Base-by-base conservation (phyloP, 2,888 invertebrate genomes). In the Rhorus exstirpatorius region DNA sequence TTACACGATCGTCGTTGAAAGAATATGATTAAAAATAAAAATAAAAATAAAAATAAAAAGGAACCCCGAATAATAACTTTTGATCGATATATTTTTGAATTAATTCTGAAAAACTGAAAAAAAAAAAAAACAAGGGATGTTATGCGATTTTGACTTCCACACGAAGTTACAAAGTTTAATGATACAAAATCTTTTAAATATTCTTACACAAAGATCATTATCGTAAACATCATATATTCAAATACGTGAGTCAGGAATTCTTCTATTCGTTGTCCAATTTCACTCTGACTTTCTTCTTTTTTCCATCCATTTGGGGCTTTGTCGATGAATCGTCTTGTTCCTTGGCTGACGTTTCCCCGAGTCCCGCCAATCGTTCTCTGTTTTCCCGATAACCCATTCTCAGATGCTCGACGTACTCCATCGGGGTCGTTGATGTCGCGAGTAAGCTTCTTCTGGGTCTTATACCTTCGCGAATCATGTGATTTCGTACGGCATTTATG, bases 271-370 rank as follows among this genome's bases (percentile, higher is more conserved):
- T 77, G 61, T 77, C 60, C 72, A 80, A 41, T 61, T 81, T 31
- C 1, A 80, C 81, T 49, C 77, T 19, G 19, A 80, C 83, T 72
- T 83, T 77, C 46, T 77, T 83, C 46, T 77, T 81, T 24, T 72
- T 65, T 21, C 8, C 53, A 4, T 35, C 44, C 19, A 24, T 81
- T 10, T 8, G 12, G 0, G 49, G 6, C 8, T 26, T 21, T n/a
- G 19, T 21, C n/a, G 51, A 12, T 8, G 53, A 19, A 19, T 12
- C 53, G 14, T 35, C n/a, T 14, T n/a, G 19, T 21, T 61, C 19
- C 0, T 70, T 17, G 0, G 4, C 12, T 0, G 12, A 8, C 0
- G 24, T 19, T 65, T 24, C 24, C 0, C n/a, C 63, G 17, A 51
- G 24, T 46, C 17, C 35, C 4, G 76, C 76, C 76, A 67, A 21